Evolutionary conservation across 2,797 vertebrate species (phyloP).

Genomic region (Limosa lapponica): DNA sequence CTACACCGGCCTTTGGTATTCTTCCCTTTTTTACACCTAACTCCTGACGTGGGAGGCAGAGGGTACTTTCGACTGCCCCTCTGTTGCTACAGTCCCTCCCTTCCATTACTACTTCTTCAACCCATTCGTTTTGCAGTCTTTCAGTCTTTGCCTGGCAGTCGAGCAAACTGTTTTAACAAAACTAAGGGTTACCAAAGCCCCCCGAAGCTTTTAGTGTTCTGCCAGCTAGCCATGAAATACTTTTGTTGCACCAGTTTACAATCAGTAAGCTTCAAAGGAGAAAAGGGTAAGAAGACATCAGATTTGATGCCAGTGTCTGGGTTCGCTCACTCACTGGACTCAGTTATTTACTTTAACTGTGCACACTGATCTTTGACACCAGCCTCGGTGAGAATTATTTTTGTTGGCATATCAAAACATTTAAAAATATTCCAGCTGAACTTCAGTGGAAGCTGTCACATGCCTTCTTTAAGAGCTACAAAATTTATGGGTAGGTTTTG

Average conservation of each 20-base stretch:
- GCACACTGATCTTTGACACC: slow-evolving; percentile 29
- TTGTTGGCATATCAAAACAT: slow-evolving; percentile 40
- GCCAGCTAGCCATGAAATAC: background rate
- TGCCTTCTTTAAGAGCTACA: slow-evolving; percentile 18
- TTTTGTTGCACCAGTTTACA: background rate
- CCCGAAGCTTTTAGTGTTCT: background rate
- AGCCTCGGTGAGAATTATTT: slow-evolving; percentile 52
- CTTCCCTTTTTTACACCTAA: background rate
- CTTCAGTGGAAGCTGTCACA: background rate
- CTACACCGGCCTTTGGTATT: fast-evolving
- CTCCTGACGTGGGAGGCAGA: background rate
- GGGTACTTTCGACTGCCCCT: background rate
- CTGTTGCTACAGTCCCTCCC: too few relatives aligned
- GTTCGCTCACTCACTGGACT: background rate
- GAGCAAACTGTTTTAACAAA: background rate
- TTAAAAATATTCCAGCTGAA: slow-evolving; percentile 19
- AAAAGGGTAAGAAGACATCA: background rate
- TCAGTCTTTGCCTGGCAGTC: background rate
- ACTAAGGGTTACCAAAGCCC: background rate
- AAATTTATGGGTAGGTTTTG: slow-evolving; percentile 9
- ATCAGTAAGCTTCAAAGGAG: background rate
- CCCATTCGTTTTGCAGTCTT: background rate
- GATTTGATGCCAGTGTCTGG: background rate
- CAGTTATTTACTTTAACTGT: background rate
- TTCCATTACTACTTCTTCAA: background rate